phyloP scores from a whole-genome alignment of 2,888 invertebrate genomes.

The Schizotus pectinicornis region DNA sequence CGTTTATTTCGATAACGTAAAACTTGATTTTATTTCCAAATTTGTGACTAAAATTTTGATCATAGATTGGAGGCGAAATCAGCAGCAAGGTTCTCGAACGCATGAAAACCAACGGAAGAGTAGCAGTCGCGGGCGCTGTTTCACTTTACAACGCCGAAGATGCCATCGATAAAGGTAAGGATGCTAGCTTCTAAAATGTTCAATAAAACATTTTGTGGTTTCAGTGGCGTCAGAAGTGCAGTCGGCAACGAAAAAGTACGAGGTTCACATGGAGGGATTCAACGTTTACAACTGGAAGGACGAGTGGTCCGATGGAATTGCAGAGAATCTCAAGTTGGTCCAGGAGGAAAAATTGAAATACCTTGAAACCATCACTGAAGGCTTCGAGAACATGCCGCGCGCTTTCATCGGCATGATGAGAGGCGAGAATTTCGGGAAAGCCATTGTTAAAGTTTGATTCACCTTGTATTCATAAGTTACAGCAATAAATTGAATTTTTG shows the following conservation, averaged over 20 bases:
- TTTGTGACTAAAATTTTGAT: slow-evolving; percentile 34
- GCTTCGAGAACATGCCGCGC: slow-evolving; percentile 73
- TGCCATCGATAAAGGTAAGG: slow-evolving; percentile 17
- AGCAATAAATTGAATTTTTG: slow-evolving; percentile 1
- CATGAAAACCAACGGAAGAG: slow-evolving; percentile 69
- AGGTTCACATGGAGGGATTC: slow-evolving; percentile 71
- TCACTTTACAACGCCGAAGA: slow-evolving; percentile 65
- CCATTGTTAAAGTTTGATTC: slow-evolving; percentile 65
- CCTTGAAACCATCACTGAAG: slow-evolving; percentile 67
- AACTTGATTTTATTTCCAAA: slow-evolving; percentile 36
- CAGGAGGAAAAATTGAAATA: slow-evolving; percentile 71
- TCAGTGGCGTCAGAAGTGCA: slow-evolving; percentile 61
- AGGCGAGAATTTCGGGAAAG: slow-evolving; percentile 76
- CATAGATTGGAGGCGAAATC: slow-evolving; percentile 73
- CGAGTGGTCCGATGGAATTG: slow-evolving; percentile 67
- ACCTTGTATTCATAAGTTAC: background rate
- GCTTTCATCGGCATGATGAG: slow-evolving; percentile 68
- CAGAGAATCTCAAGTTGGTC: slow-evolving; percentile 67
- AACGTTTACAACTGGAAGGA: slow-evolving; percentile 61
- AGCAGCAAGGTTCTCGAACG: slow-evolving; percentile 66
- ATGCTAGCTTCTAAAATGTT: background rate
- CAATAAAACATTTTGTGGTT: background rate
- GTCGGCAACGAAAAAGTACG: slow-evolving; percentile 62
- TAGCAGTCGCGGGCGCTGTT: slow-evolving; percentile 75
- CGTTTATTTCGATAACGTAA: slow-evolving; percentile 78